phyloP scores from a whole-genome alignment of 2,888 invertebrate species.

The Plutella xylostella region DNA sequence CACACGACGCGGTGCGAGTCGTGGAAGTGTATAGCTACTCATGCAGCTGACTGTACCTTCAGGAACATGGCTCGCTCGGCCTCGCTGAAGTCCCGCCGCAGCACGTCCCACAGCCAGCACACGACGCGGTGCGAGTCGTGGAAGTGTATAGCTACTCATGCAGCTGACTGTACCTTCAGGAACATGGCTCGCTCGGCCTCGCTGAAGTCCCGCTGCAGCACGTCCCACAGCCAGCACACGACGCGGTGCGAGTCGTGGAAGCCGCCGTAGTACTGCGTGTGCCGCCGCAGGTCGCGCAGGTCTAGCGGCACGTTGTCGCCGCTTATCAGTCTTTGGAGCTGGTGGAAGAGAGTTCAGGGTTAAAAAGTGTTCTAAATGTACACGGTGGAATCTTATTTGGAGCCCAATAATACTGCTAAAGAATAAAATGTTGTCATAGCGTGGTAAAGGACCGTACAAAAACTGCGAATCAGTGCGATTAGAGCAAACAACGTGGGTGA shows the following conservation, averaged over 20 bases:
- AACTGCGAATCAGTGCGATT: too few species aligned
- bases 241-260: constrained; percentile 98
- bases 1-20: constrained; percentile 96
- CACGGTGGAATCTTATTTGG: too few species aligned
- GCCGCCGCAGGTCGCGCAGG: constrained; percentile 84
- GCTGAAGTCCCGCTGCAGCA: constrained; percentile 93
- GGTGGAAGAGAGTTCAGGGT: neutral
- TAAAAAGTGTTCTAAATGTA: too few species aligned
- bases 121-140: constrained; percentile 98
- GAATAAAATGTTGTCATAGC: too few species aligned
- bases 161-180: constrained; percentile 78
- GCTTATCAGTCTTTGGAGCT: constrained; percentile 93
- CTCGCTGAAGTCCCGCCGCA: constrained; percentile 93
- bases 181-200: constrained; percentile 94
- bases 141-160: constrained; percentile 81
- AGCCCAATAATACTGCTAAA: too few species aligned
- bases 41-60: constrained; percentile 75
- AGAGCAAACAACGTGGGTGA: too few species aligned
- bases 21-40: constrained; percentile 80
- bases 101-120: constrained; percentile 98
- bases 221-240: constrained; percentile 99
- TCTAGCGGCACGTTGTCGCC: constrained; percentile 96
- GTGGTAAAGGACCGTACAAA: too few species aligned
- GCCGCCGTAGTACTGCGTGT: constrained; percentile 99
- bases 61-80: constrained; percentile 94